Base-by-base conservation (phyloP, 2,888 invertebrate genomes). In the Limulus polyphemus region DNA sequence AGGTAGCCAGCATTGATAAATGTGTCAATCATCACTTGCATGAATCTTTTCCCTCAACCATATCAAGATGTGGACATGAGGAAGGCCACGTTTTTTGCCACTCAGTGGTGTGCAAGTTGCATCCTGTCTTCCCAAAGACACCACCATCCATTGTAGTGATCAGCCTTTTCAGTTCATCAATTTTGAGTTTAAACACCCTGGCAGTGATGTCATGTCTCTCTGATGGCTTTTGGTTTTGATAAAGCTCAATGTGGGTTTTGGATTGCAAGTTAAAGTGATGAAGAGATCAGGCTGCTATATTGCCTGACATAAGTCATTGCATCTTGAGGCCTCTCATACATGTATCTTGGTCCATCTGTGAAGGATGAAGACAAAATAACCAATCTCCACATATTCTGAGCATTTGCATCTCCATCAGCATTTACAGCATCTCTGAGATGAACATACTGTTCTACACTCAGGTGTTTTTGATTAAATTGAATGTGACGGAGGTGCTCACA, bases 281-380 rank as follows among this genome's bases (percentile, higher is more conserved):
- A 74, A 74, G n/a, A 69, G 57, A 62, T 71, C 70, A 1, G 72
- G 73, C 68, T 66, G 17, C 71, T 71, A 61, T 60, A 72, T 11
- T 60, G 32, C 3, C 70, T 59, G 11, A 72, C 71, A 52, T 71
- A n/a, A n/a, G n/a, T n/a, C 77, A 78, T 77, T 1, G 75, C 74
- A n/a, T n/a, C n/a, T n/a, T n/a, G n/a, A n/a, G n/a, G n/a, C n/a
- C n/a, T n/a, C n/a, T n/a, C n/a, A n/a, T n/a, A n/a, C n/a, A n/a
- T n/a, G n/a, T n/a, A n/a, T n/a, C n/a, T n/a, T n/a, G n/a, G n/a
- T n/a, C n/a, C n/a, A n/a, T n/a, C n/a, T n/a, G n/a, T n/a, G n/a
- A n/a, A n/a, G n/a, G n/a, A n/a, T n/a, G n/a, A n/a, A n/a, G n/a
- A n/a, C n/a, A n/a, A n/a, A n/a, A n/a, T n/a, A n/a, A n/a, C n/a